These are phyloP conservation scores for Bolinopsis microptera DNA, from an alignment of 37 sponge, comb jelly and placozoan genomes.

Conservation along the genomic window DNA sequence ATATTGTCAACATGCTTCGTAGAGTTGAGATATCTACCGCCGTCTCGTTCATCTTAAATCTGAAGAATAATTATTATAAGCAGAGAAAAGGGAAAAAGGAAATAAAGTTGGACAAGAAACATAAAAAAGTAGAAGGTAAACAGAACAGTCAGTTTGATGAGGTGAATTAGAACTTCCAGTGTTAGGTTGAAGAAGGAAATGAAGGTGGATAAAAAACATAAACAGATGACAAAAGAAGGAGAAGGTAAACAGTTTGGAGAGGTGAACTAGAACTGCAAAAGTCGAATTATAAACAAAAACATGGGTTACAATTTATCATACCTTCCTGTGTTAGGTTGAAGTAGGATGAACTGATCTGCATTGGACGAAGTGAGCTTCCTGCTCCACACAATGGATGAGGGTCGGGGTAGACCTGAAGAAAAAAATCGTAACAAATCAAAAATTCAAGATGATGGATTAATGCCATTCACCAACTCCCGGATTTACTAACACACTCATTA, in stretches of 20 bases:
- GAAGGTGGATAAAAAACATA: too few relatives aligned
- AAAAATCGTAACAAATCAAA: not conserved
- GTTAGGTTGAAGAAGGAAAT: too few relatives aligned
- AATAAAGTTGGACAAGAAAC: not conserved
- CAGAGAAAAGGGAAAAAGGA: not conserved
- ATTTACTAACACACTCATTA: not conserved
- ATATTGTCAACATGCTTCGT: not conserved
- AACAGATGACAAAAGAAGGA: too few relatives aligned
- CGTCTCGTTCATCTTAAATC: not conserved
- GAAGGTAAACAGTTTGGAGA: too few relatives aligned
- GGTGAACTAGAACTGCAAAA: too few relatives aligned
- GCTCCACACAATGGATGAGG: constrained; percentile 25
- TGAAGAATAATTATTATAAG: too few relatives aligned
- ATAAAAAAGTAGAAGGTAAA: too few relatives aligned
- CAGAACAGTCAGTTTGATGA: too few relatives aligned
- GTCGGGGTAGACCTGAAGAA: constrained; percentile 6
- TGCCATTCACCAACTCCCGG: not conserved
- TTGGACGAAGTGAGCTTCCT: not conserved
- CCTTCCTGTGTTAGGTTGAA: not conserved
- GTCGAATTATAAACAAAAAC: too few relatives aligned
- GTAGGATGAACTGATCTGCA: not conserved
- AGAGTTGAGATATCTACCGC: not conserved
- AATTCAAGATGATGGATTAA: not conserved
- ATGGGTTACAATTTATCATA: too few relatives aligned
- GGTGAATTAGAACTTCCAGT: too few relatives aligned